These are phyloP conservation scores for Vimba vimba DNA, from an alignment of 2,113 vertebrate species.

Conservation along the genomic window DNA sequence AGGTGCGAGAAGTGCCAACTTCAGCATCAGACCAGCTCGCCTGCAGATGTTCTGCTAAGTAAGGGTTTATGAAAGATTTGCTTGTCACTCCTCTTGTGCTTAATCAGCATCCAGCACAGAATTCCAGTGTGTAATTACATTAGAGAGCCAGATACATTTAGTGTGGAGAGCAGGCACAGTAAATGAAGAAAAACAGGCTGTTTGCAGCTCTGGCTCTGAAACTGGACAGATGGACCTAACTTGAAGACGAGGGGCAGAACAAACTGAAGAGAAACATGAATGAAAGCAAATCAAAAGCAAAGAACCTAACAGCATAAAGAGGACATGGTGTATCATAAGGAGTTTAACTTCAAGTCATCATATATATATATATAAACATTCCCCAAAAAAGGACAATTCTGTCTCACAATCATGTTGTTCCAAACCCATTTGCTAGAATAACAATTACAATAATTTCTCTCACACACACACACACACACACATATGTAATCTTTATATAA, in stretches of 20 bases:
- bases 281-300: neutral
- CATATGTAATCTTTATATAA: no score
- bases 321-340: no score
- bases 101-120: conserved; percentile 27
- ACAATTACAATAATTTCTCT: neutral
- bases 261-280: conserved; percentile 1
- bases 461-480: no score
- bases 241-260: neutral
- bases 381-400: no score
- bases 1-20: neutral
- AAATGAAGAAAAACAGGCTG: neutral
- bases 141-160: conserved; percentile 1
- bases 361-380: neutral
- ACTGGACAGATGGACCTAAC: neutral
- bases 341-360: no score
- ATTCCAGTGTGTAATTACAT: conserved; percentile 28
- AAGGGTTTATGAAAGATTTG: conserved; percentile 42
- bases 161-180: neutral
- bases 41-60: conserved; percentile 39
- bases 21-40: conserved; percentile 13
- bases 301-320: neutral
- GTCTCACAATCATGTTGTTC: neutral
- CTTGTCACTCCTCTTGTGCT: conserved; percentile 16
- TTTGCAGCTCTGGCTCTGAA: neutral
- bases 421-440: neutral